Percentiles rank a stretch among this genome's conserved stretches.
These are phyloP conservation scores for Eptatretus atami DNA, from an alignment of 2,797 vertebrate species.

Conservation along the genomic window DNA sequence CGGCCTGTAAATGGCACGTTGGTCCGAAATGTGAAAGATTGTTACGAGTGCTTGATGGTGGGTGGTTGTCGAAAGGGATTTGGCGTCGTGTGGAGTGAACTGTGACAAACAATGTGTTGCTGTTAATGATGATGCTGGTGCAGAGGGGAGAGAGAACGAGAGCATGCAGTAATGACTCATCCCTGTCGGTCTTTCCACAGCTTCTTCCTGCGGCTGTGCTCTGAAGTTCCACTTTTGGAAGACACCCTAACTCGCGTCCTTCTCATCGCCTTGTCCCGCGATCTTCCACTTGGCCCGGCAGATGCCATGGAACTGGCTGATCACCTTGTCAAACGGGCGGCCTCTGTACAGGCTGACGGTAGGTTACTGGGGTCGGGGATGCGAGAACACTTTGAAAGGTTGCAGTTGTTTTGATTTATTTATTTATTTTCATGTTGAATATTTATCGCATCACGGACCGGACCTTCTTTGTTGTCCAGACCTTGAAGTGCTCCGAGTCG, in stretches of 20 bases:
- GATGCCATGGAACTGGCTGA: conserved; percentile 94
- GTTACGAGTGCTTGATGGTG: background rate
- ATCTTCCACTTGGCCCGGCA: conserved; percentile 61
- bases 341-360: conserved; percentile 72
- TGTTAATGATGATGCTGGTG: no score
- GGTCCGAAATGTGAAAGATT: rapidly evolving
- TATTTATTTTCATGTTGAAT: no score
- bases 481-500: conserved; percentile 63
- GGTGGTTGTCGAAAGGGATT: no score
- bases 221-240: conserved; percentile 75
- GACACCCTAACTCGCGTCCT: conserved; percentile 87
- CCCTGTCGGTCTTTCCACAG: conserved; percentile 13
- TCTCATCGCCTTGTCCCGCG: conserved; percentile 66
- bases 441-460: no score
- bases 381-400: background rate
- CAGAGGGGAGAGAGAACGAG: background rate
- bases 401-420: background rate
- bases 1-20: no score
- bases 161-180: no score
- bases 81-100: no score
- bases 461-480: conserved; percentile 19
- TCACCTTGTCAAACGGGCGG: conserved; percentile 77
- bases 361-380: conserved; percentile 5
- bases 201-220: conserved; percentile 91
- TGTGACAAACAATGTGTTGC: no score